Percentiles rank a stretch among this genome's conserved stretches.
Conservation (phyloP, 2,113 vertebrate species). For the Girardinichthys multiradiatus region DNA sequence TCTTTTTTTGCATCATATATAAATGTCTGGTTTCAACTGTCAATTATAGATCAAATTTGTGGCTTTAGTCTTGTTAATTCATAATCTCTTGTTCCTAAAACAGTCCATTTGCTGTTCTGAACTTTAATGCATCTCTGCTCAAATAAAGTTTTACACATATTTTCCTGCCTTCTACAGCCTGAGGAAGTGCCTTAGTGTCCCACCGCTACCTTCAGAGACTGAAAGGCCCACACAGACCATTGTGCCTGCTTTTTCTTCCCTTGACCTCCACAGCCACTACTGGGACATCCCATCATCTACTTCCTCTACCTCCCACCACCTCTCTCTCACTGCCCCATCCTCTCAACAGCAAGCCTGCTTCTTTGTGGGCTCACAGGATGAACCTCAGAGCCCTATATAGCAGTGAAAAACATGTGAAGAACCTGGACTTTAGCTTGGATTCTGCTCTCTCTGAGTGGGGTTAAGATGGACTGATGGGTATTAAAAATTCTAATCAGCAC, state of each 20-base stretch:
- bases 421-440: background rate
- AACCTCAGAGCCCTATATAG: background rate
- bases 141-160: too few relatives aligned
- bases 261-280: conserved; percentile 77
- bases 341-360: conserved; percentile 64
- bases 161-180: conserved; percentile 44
- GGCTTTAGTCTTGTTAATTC: too few relatives aligned
- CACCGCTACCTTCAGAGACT: conserved; percentile 54
- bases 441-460: background rate
- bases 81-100: too few relatives aligned
- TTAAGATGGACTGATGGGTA: background rate
- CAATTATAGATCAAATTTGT: too few relatives aligned
- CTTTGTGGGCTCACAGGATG: conserved; percentile 59
- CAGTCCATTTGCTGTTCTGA: too few relatives aligned
- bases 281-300: conserved; percentile 73
- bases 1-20: too few relatives aligned
- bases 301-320: conserved; percentile 17
- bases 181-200: conserved; percentile 78
- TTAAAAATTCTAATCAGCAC: too few relatives aligned
- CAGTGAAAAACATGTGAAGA: background rate
- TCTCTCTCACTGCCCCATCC: background rate
- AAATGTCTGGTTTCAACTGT: too few relatives aligned
- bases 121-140: too few relatives aligned
- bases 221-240: conserved; percentile 25
- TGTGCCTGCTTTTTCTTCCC: conserved; percentile 70